Evolutionary conservation across 2,797 vertebrate genomes (phyloP), one percentile per base, ranked within the genome.

Genomic region (Esox masquinongy): DNA sequence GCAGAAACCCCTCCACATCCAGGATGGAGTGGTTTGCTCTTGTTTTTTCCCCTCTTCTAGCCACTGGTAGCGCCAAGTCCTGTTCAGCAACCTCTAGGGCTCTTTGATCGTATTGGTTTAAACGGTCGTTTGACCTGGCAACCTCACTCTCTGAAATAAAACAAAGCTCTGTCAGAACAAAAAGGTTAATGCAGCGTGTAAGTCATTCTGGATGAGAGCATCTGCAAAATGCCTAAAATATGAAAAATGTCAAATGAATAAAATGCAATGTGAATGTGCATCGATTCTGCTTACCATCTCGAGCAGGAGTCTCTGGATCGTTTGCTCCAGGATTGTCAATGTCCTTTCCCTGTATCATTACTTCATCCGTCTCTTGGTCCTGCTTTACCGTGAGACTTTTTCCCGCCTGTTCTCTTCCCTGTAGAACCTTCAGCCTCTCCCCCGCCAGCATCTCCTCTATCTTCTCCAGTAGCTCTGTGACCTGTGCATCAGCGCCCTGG

Each of bases 371-470:
- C 24, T 51, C 68, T 73, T 68, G 63, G 26, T 68, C 61, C 1
- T 11, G 61, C 43, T 72, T 63, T 17, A 67, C 56, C 5, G 56
- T 16, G 47, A 84, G 67, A 6, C 19, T 0, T 34, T 64, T 72
- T 76, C 80, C 73, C 77, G 79, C 22, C 51, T 22, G 59, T 22
- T 79, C 72, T 1, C 3, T 83, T 63, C 74, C 76, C 31, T 74
- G 74, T n/a, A 82, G 61, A 11, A 9, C 29, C 0, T 31, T 71
- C 67, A 81, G 17, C 72, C 85, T 80, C 17, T 86, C 81, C 29
- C 49, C 80, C 0, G 24, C 77, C 69, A 92, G 50, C 86, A 85
- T 89, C 82, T 89, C 89, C 34, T 92, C 88, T 2, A 90, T 72
- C 81, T 84, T 82, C 1, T 81, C 72, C 3, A 93, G 61, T 0